Evolutionary conservation across 2,797 vertebrate genomes (phyloP).

Genomic region (Hafferia zeledoni): DNA sequence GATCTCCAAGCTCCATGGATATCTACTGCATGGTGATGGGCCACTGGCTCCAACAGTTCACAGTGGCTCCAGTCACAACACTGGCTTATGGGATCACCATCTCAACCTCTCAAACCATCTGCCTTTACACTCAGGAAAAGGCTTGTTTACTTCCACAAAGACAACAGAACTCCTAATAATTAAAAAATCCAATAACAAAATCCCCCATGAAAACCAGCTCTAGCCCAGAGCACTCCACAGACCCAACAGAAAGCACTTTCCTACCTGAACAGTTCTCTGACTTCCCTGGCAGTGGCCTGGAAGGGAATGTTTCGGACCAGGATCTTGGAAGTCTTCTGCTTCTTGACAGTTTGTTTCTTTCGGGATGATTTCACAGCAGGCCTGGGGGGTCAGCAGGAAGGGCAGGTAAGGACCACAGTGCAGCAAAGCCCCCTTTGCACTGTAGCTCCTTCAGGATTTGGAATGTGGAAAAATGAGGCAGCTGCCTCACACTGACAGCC

Average conservation of each 20-base stretch:
- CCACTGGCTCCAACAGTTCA: background rate
- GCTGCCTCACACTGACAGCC: fast-evolving
- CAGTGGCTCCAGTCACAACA: background rate
- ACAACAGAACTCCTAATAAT: background rate
- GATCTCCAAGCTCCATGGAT: fast-evolving
- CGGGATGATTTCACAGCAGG: conserved; percentile 67
- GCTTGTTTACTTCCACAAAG: background rate
- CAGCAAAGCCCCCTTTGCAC: fast-evolving
- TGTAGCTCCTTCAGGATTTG: background rate
- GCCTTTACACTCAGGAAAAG: background rate
- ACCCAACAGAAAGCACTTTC: fast-evolving
- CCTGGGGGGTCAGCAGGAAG: conserved; percentile 59
- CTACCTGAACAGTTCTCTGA: conserved; percentile 95
- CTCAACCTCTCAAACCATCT: too few relatives aligned
- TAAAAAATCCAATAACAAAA: background rate
- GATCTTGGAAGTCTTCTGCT: conserved; percentile 92
- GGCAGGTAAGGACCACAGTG: fast-evolving
- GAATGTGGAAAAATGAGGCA: background rate
- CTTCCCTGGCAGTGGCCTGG: conserved; percentile 88
- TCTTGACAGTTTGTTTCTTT: conserved; percentile 86
- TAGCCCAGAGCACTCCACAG: fast-evolving
- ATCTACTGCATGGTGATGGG: background rate
- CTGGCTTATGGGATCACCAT: background rate
- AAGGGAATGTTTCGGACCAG: conserved; percentile 96
- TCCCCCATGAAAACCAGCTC: background rate